Evolutionary conservation across 1,140 invertebrate genomes (phyloP).

Genomic region (Eumeta japonica): DNA sequence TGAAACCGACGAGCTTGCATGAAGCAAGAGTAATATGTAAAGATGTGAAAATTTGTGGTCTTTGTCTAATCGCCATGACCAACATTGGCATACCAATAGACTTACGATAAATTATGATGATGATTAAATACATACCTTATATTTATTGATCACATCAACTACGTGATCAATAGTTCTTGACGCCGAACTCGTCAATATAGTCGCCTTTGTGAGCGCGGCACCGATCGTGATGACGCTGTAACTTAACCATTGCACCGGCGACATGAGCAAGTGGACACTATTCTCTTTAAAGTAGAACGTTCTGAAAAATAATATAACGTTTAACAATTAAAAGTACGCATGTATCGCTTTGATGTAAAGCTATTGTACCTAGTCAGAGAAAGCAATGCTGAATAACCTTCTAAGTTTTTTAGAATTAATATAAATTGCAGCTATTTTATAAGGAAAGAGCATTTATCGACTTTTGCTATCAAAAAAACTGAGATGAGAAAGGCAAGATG

Average conservation of each 20-base stretch:
- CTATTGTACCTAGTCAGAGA: too few relatives aligned
- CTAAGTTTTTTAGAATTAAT: too few relatives aligned
- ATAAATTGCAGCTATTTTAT: neutral
- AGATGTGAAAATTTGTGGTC: too few relatives aligned
- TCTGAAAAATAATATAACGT: conserved; percentile 8
- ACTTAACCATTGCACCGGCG: conserved; percentile 30
- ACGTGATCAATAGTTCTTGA: conserved; percentile 20
- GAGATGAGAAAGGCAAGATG: neutral
- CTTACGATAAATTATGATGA: conserved; percentile 14
- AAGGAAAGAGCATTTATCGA: neutral
- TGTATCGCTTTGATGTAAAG: too few relatives aligned
- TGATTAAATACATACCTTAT: conserved; percentile 17
- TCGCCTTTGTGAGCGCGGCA: conserved; percentile 19
- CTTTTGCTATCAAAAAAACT: conserved; percentile 1
- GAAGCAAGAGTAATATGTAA: too few relatives aligned
- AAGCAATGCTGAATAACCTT: too few relatives aligned
- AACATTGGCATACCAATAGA: conserved; percentile 23
- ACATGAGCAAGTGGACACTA: conserved; percentile 12
- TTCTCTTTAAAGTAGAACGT: conserved; percentile 21
- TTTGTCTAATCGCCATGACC: conserved; percentile 15
- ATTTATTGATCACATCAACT: conserved; percentile 26
- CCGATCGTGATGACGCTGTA: conserved; percentile 17
- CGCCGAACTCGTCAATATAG: conserved; percentile 20
- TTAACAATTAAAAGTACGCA: neutral
- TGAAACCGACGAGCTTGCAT: conserved; percentile 29